These are phyloP conservation scores for Microtus montanus DNA, from an alignment of 2,113 vertebrate species.

Conservation along the genomic window DNA sequence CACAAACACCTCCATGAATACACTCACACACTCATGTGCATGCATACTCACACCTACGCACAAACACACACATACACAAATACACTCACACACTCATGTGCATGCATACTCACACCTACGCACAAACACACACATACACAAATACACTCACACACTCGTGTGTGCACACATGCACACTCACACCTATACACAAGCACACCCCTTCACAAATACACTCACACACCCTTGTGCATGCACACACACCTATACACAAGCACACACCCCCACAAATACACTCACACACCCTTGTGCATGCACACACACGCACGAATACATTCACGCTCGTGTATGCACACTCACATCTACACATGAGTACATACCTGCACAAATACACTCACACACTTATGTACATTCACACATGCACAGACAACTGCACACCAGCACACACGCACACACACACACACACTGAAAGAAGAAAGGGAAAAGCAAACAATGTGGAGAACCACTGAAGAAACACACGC, in stretches of 20 bases:
- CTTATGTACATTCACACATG: background rate
- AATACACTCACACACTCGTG: too few relatives aligned
- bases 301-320: background rate
- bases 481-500: background rate
- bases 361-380: background rate
- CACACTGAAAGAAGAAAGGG: background rate
- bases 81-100: too few relatives aligned
- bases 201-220: background rate
- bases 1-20: background rate
- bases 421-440: background rate
- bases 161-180: too few relatives aligned
- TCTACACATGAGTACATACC: background rate
- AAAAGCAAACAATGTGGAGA: background rate
- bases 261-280: background rate
- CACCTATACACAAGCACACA: background rate
- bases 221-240: rapidly evolving
- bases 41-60: background rate
- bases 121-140: background rate
- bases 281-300: background rate
- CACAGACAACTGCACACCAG: too few relatives aligned
- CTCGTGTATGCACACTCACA: background rate
- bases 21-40: background rate
- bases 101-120: background rate
- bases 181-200: background rate
- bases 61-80: background rate